These are phyloP conservation scores for Conger conger DNA, from an alignment of 2,113 vertebrate species.

Conservation along the genomic window DNA sequence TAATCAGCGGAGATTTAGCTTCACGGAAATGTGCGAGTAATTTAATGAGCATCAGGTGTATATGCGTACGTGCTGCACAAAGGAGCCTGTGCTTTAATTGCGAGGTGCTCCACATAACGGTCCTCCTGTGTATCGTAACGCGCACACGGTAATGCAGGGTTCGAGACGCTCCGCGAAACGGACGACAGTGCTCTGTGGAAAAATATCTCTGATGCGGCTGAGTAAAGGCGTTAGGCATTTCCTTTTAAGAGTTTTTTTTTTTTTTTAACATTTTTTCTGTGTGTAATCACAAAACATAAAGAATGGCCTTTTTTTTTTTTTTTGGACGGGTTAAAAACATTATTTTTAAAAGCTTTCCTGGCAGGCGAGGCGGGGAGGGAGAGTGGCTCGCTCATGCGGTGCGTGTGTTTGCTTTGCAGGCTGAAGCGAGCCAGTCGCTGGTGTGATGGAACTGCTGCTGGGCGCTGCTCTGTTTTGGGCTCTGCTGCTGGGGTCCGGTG, in stretches of 20 bases:
- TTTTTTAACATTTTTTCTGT: constrained; percentile 18
- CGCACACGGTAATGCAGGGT: neutral
- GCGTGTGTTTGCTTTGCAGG: constrained; percentile 36
- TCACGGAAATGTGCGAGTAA: neutral
- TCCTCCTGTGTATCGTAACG: neutral
- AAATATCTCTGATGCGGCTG: constrained; percentile 20
- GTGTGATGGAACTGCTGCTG: constrained; percentile 52
- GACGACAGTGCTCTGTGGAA: constrained; percentile 23
- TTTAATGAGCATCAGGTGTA: neutral
- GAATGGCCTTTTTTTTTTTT: constrained; percentile 18
- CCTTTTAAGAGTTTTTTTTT: too few relatives aligned
- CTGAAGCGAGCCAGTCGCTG: constrained; percentile 37
- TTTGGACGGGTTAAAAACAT: neutral
- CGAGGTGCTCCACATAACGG: neutral
- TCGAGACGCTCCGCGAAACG: constrained; percentile 19
- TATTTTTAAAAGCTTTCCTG: constrained; percentile 29
- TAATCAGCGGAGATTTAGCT: neutral
- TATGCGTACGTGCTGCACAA: neutral
- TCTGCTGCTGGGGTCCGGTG: constrained; percentile 45
- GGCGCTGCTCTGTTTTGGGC: constrained; percentile 39
- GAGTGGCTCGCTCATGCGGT: constrained; percentile 11
- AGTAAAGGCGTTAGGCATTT: constrained; percentile 38
- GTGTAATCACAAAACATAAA: constrained; percentile 40
- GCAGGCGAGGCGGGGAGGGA: constrained; percentile 10
- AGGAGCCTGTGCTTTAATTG: neutral